phyloP scores from a whole-genome alignment of 1,140 invertebrate genomes.

The Micrasema minimum region DNA sequence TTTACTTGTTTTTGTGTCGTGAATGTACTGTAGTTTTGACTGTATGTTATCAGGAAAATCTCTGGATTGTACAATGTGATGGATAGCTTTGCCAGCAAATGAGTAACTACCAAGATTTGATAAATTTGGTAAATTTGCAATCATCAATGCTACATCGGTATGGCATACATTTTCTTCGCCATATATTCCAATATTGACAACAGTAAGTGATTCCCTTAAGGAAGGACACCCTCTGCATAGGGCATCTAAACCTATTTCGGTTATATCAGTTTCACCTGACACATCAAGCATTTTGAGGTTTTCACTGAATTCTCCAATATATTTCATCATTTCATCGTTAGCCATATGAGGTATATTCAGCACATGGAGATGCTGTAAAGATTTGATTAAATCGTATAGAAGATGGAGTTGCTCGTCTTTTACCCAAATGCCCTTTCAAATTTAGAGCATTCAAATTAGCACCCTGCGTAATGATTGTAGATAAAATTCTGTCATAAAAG shows the following conservation, averaged over 20 bases:
- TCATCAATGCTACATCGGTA: slow-evolving; percentile 69
- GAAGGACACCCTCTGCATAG: slow-evolving; percentile 64
- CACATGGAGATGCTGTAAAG: slow-evolving; percentile 67
- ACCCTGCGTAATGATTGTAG: slow-evolving; percentile 71
- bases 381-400: slow-evolving; percentile 70
- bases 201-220: slow-evolving; percentile 66
- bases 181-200: slow-evolving; percentile 73
- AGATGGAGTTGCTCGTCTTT: slow-evolving; percentile 72
- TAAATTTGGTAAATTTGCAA: slow-evolving; percentile 70
- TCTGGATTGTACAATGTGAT: slow-evolving; percentile 66
- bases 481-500: slow-evolving; percentile 73
- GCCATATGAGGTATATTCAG: slow-evolving; percentile 75
- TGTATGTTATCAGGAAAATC: slow-evolving; percentile 66
- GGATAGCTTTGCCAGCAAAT: slow-evolving; percentile 70
- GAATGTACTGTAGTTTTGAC: slow-evolving; percentile 71
- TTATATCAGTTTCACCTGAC: slow-evolving; percentile 73
- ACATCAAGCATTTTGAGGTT: slow-evolving; percentile 71
- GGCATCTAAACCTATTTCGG: slow-evolving; percentile 69
- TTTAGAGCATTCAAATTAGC: slow-evolving; percentile 70
- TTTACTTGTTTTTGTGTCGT: slow-evolving; percentile 70
- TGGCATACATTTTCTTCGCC: slow-evolving; percentile 74
- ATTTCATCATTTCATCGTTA: slow-evolving; percentile 73
- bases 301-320: slow-evolving; percentile 67
- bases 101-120: slow-evolving; percentile 72
- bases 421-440: slow-evolving; percentile 76